Evolutionary conservation across 2,888 invertebrate genomes (phyloP).

Genomic region (Platerodrilus igneus): DNA sequence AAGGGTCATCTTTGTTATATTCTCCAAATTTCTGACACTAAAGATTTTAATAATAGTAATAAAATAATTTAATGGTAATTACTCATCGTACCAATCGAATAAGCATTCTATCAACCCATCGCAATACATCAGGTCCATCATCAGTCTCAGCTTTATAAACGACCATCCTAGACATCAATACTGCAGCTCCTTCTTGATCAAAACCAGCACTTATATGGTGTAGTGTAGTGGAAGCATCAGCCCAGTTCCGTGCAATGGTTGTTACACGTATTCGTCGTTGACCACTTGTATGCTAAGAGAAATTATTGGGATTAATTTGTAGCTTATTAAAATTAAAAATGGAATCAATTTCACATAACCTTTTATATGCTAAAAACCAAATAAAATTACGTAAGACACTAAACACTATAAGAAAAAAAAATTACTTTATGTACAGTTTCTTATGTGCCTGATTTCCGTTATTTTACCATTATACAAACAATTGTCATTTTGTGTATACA

Average conservation of each 20-base stretch:
- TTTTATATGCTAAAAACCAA: too few species aligned
- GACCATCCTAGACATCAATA: conserved; percentile 94
- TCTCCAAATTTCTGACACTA: conserved; percentile 99
- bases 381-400: too few species aligned
- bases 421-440: too few species aligned
- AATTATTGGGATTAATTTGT: conserved; percentile 8
- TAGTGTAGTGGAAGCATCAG: conserved; percentile 84
- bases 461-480: too few species aligned
- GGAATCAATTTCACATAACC: background rate
- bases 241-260: conserved; percentile 97
- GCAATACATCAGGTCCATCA: conserved; percentile 93
- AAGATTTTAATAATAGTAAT: conserved; percentile 37
- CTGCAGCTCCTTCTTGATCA: conserved; percentile 97
- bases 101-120: conserved; percentile 98
- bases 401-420: too few species aligned
- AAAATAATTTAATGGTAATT: conserved; percentile 11
- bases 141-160: conserved; percentile 93
- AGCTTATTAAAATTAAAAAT: background rate
- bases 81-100: conserved; percentile 75
- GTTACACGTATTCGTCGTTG: conserved; percentile 93
- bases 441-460: too few species aligned
- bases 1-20: conserved; percentile 95
- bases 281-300: conserved; percentile 76
- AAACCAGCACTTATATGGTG: conserved; percentile 92
- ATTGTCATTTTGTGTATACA: too few species aligned